These are phyloP conservation scores for Habroteleia sp. DNA, from an alignment of 2,888 invertebrate genomes.

Conservation along the genomic window DNA sequence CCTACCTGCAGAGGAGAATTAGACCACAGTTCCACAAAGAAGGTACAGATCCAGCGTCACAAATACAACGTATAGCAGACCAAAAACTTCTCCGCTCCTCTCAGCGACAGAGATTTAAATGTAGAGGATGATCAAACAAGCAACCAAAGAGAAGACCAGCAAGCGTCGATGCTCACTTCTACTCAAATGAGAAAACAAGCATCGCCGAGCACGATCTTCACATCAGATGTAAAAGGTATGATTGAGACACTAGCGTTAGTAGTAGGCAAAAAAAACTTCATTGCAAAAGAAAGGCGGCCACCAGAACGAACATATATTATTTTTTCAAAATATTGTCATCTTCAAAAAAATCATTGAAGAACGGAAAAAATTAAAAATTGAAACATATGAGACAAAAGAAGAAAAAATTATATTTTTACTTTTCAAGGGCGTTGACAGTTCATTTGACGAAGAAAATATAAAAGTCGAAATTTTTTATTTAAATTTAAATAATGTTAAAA, in stretches of 20 bases:
- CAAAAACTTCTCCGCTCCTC: too few relatives aligned
- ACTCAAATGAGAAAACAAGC: not conserved
- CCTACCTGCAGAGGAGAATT: too few relatives aligned
- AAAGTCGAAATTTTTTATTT: not conserved
- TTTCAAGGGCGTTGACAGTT: slow-evolving; percentile 7
- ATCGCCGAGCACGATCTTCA: not conserved
- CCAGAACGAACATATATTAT: not conserved
- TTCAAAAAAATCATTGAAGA: too few relatives aligned
- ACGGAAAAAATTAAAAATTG: too few relatives aligned
- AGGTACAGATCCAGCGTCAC: too few relatives aligned
- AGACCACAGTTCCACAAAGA: too few relatives aligned
- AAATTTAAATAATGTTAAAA: slow-evolving; percentile 18
- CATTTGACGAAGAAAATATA: not conserved
- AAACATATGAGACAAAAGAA: not conserved
- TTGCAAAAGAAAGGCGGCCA: not conserved
- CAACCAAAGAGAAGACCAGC: too few relatives aligned
- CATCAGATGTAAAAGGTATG: not conserved
- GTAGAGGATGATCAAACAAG: too few relatives aligned
- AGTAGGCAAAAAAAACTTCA: not conserved
- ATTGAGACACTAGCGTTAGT: not conserved
- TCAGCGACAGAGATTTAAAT: too few relatives aligned
- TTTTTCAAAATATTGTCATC: not conserved
- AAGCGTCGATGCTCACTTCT: too few relatives aligned
- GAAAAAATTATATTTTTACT: slow-evolving; percentile 7
- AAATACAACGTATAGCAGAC: too few relatives aligned